Conservation (phyloP, 2,797 vertebrate genomes). For the Leptatherina wallacei region DNA sequence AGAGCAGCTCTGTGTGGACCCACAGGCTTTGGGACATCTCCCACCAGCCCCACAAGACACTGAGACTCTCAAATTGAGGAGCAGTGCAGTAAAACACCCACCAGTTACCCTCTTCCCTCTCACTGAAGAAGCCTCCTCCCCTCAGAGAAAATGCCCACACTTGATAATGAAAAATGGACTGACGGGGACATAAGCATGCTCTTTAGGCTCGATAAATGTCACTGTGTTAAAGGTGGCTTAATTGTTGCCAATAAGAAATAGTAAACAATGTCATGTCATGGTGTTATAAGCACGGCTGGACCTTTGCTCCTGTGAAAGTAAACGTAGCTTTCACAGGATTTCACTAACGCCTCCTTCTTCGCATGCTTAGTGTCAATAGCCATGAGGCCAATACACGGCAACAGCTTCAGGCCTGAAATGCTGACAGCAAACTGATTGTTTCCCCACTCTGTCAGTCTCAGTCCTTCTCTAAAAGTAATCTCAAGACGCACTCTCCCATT, state of each 20-base stretch:
- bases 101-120: conserved; percentile 29
- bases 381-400: not conserved
- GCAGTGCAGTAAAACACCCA: conserved; percentile 59
- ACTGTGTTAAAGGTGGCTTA: not conserved
- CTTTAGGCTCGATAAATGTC: conserved; percentile 39
- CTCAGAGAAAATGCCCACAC: conserved; percentile 30
- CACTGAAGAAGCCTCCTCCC: conserved; percentile 24
- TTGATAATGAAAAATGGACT: conserved; percentile 27
- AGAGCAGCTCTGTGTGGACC: conserved; percentile 78
- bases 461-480: conserved; percentile 38
- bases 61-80: conserved; percentile 55
- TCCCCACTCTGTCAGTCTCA: conserved; percentile 29
- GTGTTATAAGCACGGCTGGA: conserved; percentile 19
- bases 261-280: conserved; percentile 21
- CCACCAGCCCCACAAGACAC: conserved; percentile 76
- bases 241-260: not conserved
- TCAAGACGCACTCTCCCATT: conserved; percentile 43
- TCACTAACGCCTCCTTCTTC: conserved; percentile 8
- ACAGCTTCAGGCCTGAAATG: conserved; percentile 18
- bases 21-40: conserved; percentile 80
- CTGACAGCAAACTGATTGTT: conserved; percentile 22
- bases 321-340: conserved; percentile 27
- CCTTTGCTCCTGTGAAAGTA: conserved; percentile 6
- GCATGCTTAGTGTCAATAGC: conserved; percentile 10
- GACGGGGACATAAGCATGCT: conserved; percentile 20